Conservation (phyloP, 2,888 invertebrate species). For the Tetragonisca angustula region DNA sequence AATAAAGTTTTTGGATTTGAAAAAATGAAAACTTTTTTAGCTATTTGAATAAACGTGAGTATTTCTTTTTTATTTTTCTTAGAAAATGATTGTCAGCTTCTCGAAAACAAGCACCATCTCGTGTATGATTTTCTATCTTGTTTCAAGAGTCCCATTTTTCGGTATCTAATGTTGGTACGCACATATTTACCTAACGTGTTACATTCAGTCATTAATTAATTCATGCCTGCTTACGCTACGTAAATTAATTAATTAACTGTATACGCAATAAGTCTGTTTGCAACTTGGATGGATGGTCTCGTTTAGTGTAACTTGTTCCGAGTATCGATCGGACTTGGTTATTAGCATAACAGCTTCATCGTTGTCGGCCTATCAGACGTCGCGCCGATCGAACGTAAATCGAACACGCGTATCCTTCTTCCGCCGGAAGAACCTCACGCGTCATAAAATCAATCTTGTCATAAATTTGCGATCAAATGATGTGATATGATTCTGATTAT, state of each 20-base stretch:
- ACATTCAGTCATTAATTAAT: slow-evolving; percentile 60
- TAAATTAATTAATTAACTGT: slow-evolving; percentile 65
- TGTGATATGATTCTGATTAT: background rate
- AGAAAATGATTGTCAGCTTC: background rate
- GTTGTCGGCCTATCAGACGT: slow-evolving; percentile 42
- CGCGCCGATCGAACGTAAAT: slow-evolving; percentile 33
- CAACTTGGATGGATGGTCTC: slow-evolving; percentile 40
- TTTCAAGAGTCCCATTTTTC: slow-evolving; percentile 37
- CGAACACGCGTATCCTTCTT: slow-evolving; percentile 12
- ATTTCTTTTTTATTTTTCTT: no score
- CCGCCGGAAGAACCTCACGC: slow-evolving; percentile 13
- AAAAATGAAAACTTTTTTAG: no score
- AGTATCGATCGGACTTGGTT: slow-evolving; percentile 51
- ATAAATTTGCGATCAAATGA: slow-evolving; percentile 3
- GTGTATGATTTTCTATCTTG: background rate
- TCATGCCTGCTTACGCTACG: slow-evolving; percentile 34
- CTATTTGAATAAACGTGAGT: no score
- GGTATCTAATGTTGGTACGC: slow-evolving; percentile 39
- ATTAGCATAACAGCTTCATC: slow-evolving; percentile 59
- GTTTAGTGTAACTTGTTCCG: slow-evolving; percentile 52
- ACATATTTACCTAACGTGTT: slow-evolving; percentile 52
- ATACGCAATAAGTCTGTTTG: slow-evolving; percentile 61
- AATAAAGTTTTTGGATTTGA: no score
- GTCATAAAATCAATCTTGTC: slow-evolving; percentile 4
- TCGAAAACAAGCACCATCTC: background rate